Conservation (phyloP, 2,888 invertebrate genomes). For the Stenodema calcarata region DNA sequence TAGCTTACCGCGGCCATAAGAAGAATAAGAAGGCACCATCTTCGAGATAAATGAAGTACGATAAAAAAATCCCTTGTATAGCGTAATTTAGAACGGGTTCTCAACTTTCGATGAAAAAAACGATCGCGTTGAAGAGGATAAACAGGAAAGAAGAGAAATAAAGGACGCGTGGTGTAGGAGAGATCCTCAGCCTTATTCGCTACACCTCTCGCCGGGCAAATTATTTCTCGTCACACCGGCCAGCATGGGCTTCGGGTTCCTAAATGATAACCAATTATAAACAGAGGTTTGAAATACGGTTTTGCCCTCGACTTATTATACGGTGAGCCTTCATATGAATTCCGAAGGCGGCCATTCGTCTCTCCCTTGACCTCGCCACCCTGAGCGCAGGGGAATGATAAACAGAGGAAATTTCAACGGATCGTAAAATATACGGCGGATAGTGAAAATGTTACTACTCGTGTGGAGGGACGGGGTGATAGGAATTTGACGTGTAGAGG, state of each 20-base stretch:
- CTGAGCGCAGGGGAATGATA: constrained; percentile 10
- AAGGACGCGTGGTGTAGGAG: neutral
- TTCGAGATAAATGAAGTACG: neutral
- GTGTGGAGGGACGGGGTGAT: neutral
- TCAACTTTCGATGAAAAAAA: neutral
- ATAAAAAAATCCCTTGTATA: neutral
- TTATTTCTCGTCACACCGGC: constrained; percentile 4
- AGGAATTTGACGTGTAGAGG: neutral
- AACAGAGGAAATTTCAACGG: constrained; percentile 31
- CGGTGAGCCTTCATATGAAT: neutral
- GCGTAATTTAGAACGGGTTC: neutral
- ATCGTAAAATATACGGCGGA: neutral
- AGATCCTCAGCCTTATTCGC: neutral
- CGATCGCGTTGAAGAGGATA: neutral
- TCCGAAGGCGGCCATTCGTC: constrained; percentile 8
- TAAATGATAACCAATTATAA: neutral
- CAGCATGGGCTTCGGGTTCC: neutral
- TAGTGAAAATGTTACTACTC: neutral
- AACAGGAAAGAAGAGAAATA: neutral
- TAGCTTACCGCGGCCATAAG: no score
- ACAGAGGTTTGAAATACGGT: neutral
- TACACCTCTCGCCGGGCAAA: constrained; percentile 30
- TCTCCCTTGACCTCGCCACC: neutral
- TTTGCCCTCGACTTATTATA: neutral
- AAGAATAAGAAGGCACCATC: neutral